These are phyloP conservation scores for Eulemur rubriventer DNA, from an alignment of 2,797 vertebrate genomes.

Conservation along the genomic window DNA sequence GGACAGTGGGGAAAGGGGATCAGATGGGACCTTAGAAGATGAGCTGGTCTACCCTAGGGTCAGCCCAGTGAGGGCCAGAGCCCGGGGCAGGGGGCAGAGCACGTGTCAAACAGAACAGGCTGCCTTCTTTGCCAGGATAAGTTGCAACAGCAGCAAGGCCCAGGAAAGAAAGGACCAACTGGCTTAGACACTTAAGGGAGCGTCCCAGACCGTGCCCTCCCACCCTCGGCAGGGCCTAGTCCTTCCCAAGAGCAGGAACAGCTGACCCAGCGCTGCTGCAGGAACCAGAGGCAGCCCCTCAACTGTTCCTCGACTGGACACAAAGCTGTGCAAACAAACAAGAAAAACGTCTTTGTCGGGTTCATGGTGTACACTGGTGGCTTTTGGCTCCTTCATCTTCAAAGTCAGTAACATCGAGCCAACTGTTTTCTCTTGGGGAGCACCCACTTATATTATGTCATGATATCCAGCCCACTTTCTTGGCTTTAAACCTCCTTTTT, in stretches of 20 bases:
- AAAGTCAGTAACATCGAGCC: not conserved
- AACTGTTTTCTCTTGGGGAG: not conserved
- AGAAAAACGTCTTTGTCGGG: fast-evolving
- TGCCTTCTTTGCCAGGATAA: not conserved
- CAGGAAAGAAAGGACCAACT: not conserved
- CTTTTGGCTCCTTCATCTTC: not conserved
- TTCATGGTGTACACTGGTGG: not conserved
- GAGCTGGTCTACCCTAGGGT: not conserved
- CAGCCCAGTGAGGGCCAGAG: not conserved
- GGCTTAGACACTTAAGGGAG: not conserved
- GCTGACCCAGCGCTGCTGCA: not conserved
- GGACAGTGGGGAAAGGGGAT: not conserved
- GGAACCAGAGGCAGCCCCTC: not conserved
- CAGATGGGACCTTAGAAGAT: not conserved
- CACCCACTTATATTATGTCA: fast-evolving
- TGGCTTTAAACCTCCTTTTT: not conserved
- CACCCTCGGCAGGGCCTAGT: not conserved
- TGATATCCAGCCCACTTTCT: not conserved
- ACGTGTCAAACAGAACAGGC: not conserved
- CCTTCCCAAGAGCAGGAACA: not conserved
- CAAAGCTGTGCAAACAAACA: not conserved
- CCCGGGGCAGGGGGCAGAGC: not conserved
- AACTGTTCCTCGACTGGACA: not conserved
- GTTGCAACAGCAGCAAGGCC: not conserved
- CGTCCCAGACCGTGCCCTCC: not conserved